Conservation (phyloP, 2,888 invertebrate genomes). For the Cheilosia grossa region DNA sequence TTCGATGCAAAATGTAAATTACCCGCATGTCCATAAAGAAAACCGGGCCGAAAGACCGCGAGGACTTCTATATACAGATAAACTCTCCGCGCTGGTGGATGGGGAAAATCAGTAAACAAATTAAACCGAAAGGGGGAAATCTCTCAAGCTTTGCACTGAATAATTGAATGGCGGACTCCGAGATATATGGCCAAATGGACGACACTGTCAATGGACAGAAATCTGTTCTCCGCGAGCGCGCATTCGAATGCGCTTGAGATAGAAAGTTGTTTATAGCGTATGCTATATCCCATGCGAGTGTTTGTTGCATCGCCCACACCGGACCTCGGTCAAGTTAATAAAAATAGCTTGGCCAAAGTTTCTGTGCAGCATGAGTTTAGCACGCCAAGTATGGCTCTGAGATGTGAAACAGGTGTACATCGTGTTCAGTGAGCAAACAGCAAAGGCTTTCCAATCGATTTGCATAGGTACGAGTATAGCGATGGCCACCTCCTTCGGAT, state of each 20-base stretch:
- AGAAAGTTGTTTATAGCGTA: constrained; percentile 59
- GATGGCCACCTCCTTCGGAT: constrained; percentile 26
- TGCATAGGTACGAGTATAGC: constrained; percentile 27
- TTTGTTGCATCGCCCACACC: constrained; percentile 51
- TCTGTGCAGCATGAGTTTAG: constrained; percentile 23
- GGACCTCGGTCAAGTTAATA: constrained; percentile 49
- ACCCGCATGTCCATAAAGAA: constrained; percentile 8
- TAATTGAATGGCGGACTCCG: constrained; percentile 58
- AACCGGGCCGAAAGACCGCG: constrained; percentile 9
- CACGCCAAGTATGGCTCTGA: constrained; percentile 35
- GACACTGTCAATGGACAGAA: constrained; percentile 63
- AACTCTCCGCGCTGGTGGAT: constrained; percentile 11
- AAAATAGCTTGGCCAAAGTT: constrained; percentile 37
- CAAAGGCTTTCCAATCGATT: constrained; percentile 47
- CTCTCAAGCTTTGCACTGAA: constrained; percentile 32
- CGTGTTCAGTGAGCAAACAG: constrained; percentile 26
- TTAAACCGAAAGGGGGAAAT: constrained; percentile 43
- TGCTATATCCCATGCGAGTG: not conserved
- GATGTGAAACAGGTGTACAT: constrained; percentile 51
- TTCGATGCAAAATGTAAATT: constrained; percentile 55
- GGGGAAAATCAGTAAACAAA: constrained; percentile 64
- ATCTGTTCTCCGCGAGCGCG: constrained; percentile 39
- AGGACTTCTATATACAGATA: not conserved
- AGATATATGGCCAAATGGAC: constrained; percentile 68
- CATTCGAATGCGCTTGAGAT: constrained; percentile 32